A percentile compares a stretch with the other conserved stretches of the same genome.
Evolutionary conservation across 2,113 vertebrate species (phyloP).

Genomic region (Vanacampus margaritifer): DNA sequence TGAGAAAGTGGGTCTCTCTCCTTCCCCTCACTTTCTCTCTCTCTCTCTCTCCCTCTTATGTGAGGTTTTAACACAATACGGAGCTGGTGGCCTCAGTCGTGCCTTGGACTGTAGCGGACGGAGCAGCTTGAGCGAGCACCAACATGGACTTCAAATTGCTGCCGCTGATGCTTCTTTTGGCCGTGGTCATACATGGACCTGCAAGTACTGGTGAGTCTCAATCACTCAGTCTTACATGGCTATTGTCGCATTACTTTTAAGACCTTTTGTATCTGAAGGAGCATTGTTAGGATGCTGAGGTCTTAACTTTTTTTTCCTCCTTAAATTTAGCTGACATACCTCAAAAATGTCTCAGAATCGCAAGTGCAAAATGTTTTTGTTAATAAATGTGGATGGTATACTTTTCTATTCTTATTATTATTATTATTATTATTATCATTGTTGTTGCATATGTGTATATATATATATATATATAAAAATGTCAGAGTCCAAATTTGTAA

Average conservation of each 20-base stretch:
- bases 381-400: neutral
- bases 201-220: conserved; percentile 59
- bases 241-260: neutral
- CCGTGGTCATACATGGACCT: conserved; percentile 68
- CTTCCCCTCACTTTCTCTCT: conserved; percentile 29
- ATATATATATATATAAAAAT: too few relatives aligned
- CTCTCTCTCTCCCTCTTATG: conserved; percentile 34
- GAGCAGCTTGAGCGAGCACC: conserved; percentile 33
- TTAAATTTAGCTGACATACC: neutral
- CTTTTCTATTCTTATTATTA: neutral
- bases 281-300: neutral
- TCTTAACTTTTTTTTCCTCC: neutral
- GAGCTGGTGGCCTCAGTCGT: conserved; percentile 59
- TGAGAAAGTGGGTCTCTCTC: conserved; percentile 59
- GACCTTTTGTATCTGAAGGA: neutral
- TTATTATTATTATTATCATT: neutral
- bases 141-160: conserved; percentile 85
- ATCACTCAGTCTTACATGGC: neutral
- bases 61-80: conserved; percentile 59
- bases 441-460: too few relatives aligned
- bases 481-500: too few relatives aligned
- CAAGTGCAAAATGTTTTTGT: neutral
- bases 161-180: conserved; percentile 74
- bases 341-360: neutral
- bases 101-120: conserved; percentile 62